These are phyloP conservation scores for Cyprinodon brontotheroides DNA, from an alignment of 2,113 vertebrate species.

Conservation along the genomic window DNA sequence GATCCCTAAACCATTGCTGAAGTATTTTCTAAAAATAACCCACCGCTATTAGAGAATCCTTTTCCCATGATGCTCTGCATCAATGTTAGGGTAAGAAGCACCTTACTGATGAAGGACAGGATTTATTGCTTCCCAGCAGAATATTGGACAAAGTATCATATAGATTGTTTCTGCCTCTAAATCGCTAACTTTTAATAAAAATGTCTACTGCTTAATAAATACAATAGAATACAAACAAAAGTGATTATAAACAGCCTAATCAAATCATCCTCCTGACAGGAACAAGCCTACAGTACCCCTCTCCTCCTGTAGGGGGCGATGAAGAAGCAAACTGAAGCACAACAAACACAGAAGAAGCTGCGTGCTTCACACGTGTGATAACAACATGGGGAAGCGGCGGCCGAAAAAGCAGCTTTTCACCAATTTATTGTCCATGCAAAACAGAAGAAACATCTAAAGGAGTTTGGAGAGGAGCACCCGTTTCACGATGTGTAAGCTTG, in stretches of 20 bases:
- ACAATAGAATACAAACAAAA: background rate
- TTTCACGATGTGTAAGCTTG: constrained; percentile 86
- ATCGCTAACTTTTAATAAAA: background rate
- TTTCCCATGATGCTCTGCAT: background rate
- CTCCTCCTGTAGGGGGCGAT: constrained; percentile 37
- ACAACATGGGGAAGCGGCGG: constrained; percentile 83
- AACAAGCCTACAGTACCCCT: background rate
- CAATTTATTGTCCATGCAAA: constrained; percentile 85
- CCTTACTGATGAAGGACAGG: too few species aligned
- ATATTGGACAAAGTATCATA: background rate
- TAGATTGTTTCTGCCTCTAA: background rate
- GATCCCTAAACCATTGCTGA: background rate
- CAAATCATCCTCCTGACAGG: background rate
- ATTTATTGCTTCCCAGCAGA: background rate
- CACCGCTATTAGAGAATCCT: background rate
- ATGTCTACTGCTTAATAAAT: background rate
- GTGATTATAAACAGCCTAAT: background rate
- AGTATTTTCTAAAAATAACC: background rate
- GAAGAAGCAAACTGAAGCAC: fast-evolving
- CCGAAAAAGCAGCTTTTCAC: constrained; percentile 72
- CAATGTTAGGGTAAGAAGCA: too few species aligned
- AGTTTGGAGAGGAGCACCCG: constrained; percentile 94
- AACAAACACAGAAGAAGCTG: background rate
- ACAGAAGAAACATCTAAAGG: constrained; percentile 89
- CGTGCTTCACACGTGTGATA: constrained; percentile 39